These are phyloP conservation scores for Acanthosepion lycidas DNA, from an alignment of 2,888 invertebrate genomes.

Conservation along the genomic window DNA sequence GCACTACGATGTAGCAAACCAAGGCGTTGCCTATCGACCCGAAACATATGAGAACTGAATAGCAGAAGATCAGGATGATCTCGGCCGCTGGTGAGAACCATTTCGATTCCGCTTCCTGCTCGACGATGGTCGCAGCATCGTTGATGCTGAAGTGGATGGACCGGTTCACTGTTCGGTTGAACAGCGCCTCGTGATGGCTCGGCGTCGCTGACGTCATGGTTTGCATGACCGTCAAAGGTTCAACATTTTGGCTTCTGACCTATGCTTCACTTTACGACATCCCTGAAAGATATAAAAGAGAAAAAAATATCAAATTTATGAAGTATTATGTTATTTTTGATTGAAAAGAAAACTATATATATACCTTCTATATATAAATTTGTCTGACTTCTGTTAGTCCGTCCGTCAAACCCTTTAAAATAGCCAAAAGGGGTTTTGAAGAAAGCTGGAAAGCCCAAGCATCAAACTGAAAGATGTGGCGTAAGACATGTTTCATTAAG, in stretches of 20 bases:
- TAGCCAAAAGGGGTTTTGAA: too few relatives aligned
- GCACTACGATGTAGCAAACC: constrained; percentile 85
- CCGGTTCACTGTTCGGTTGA: constrained; percentile 6
- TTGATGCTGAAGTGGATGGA: constrained; percentile 41
- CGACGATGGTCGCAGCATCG: constrained; percentile 33
- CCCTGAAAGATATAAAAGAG: not conserved
- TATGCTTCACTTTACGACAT: not conserved
- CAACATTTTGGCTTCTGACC: not conserved
- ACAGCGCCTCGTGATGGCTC: not conserved
- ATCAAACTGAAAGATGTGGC: too few relatives aligned
- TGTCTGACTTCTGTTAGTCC: too few relatives aligned
- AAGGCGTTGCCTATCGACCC: constrained; percentile 90
- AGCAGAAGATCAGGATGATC: constrained; percentile 63
- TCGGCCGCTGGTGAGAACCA: constrained; percentile 63
- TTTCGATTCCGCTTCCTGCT: constrained; percentile 40
- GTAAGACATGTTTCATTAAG: too few relatives aligned
- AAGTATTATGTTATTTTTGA: not conserved
- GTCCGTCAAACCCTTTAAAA: too few relatives aligned
- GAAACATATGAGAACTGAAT: constrained; percentile 80
- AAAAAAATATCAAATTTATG: not conserved
- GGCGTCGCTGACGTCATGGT: constrained; percentile 38
- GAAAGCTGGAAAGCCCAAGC: too few relatives aligned
- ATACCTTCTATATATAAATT: not conserved
- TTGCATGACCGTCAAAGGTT: not conserved
- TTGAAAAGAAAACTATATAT: not conserved